Evolutionary conservation across 2,888 invertebrate genomes (phyloP), one percentile per base, ranked within the genome.

Genomic region (Bembecia ichneumoniformis): DNA sequence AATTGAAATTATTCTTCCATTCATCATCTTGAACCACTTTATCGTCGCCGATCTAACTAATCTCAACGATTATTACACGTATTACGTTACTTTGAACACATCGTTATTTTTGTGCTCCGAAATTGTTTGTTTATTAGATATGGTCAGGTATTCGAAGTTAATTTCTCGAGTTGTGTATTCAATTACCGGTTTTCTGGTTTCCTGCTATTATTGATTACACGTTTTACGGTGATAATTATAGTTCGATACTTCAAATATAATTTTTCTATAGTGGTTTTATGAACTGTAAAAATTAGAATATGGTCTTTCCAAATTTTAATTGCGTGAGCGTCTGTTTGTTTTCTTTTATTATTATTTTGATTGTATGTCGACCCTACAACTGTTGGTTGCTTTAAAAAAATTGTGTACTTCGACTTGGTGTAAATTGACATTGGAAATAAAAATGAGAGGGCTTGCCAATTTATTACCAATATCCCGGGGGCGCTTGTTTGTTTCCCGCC

Each of bases 1-100:
- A 77, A 82, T 74, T 76, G 60, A 73, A 80, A 82, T 80, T 75
- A 77, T 77, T 76, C 74, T 78, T 82, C 77, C 79, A 82, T 86
- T 83, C 80, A 83, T 82, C 80, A 79, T 74, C 71, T 61, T 68
- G 64, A 73, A 69, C 58, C 62, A 57, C 63, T 78, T 80, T 81
- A 84, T 82, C 82, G 77, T 78, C 78, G 70, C 74, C 64, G 60
- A 76, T 78, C 73, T 78, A 75, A 77, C 73, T 72, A 76, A 81
- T 81, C 72, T 71, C 72, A 69, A 75, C 71, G 71, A 81, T 82
- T 82, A 83, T 82, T 80, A 80, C 74, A 75, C 72, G 71, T 82
- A 80, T 84, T 80, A 81, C 70, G 76, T 82, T 83, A 73, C 78
- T 70, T 69, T 67, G 74, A 74, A 69, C 74, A 77, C 72, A 62